Conservation (phyloP, 2,113 vertebrate species). For the Barnardius zonarius region DNA sequence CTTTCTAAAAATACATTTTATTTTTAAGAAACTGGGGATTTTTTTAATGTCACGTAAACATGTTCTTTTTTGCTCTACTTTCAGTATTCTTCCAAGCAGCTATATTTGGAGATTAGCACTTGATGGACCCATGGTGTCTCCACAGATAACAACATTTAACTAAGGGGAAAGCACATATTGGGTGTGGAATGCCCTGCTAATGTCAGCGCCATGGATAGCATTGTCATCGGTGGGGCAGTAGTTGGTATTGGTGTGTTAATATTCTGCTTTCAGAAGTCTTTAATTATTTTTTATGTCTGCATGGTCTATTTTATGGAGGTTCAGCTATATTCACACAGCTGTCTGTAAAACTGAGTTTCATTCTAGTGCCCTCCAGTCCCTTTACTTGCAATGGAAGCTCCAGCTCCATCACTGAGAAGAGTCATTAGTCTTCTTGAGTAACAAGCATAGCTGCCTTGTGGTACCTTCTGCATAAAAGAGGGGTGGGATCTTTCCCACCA, state of each 20-base stretch:
- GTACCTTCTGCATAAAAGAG: not conserved
- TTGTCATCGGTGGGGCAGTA: not conserved
- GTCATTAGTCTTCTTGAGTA: not conserved
- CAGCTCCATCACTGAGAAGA: not conserved
- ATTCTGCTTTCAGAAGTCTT: not conserved
- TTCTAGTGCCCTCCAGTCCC: not conserved
- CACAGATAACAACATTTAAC: not conserved
- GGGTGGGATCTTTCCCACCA: not conserved
- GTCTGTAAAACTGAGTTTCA: not conserved
- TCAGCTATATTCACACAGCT: not conserved
- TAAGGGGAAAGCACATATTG: accelerated
- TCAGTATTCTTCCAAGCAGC: not conserved
- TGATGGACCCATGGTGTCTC: not conserved
- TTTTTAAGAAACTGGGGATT: not conserved
- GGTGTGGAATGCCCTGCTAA: not conserved
- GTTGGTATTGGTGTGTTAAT: not conserved
- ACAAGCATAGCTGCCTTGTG: accelerated
- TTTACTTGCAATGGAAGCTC: not conserved
- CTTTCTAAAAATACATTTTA: not conserved
- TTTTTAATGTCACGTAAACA: accelerated
- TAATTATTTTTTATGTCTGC: not conserved
- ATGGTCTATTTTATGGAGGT: not conserved
- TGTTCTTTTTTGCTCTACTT: not conserved
- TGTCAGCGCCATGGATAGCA: too few species aligned
- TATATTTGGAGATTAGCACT: not conserved